Evolutionary conservation across 2,888 invertebrate genomes (phyloP).

Genomic region (Bugulina stolonifera): DNA sequence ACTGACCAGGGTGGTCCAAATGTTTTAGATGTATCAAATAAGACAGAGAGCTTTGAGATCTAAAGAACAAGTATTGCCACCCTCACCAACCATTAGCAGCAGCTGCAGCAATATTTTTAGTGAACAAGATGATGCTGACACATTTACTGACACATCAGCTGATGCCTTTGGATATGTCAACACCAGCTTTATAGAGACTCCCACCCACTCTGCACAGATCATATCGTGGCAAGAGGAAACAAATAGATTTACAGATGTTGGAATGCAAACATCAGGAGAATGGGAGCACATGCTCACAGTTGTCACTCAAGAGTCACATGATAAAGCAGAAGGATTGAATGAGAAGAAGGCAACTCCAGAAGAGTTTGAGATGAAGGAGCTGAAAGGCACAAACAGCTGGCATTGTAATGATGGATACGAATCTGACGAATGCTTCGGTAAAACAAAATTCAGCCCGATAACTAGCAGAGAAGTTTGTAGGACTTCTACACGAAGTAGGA

Average conservation of each 20-base stretch:
- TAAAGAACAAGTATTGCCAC: not conserved
- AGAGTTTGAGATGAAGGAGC: not conserved
- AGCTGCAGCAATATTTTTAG: too few relatives aligned
- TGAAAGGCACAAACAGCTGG: not conserved
- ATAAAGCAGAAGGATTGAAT: too few relatives aligned
- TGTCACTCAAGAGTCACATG: too few relatives aligned
- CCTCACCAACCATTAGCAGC: too few relatives aligned
- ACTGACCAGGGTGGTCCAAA: too few relatives aligned
- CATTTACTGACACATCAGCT: too few relatives aligned
- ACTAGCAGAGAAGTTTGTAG: too few relatives aligned
- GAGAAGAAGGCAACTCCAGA: not conserved
- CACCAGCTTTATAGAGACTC: not conserved
- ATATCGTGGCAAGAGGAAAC: not conserved
- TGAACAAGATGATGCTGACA: too few relatives aligned
- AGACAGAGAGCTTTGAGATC: not conserved
- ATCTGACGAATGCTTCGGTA: too few relatives aligned
- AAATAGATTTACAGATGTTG: not conserved
- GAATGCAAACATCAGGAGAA: slow-evolving; percentile 19
- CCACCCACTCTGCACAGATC: not conserved
- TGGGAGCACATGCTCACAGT: not conserved
- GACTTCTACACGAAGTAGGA: too few relatives aligned
- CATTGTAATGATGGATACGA: not conserved
- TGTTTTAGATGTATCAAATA: slow-evolving; percentile 16
- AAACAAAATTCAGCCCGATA: too few relatives aligned
- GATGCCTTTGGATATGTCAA: not conserved